Evolutionary conservation across 35 echinoderm and acorn worm genomes (phyloP), one percentile per base, ranked within the genome.

Genomic region (Acanthaster planci): DNA sequence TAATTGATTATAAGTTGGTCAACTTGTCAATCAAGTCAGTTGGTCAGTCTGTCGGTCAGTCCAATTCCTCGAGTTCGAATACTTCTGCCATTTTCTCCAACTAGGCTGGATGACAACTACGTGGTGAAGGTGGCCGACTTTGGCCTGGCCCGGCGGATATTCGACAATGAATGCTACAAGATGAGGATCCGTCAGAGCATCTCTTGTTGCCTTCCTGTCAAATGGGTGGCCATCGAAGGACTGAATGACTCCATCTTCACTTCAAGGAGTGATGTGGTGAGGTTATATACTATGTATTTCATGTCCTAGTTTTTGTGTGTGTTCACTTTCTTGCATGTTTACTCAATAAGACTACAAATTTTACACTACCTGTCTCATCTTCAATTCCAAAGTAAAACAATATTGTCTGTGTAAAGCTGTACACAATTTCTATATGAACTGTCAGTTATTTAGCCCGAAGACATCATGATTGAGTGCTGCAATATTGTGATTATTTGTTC

Each of bases 191-290:
- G 34, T 2, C 64, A 72, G n/a, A 23, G 64, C 30, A 36, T 34
- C 26, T 55, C 79, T 21, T 57, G 51, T 18, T 78, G 51, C 23
- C 26, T 87, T 29, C 85, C 85, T 16, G 51, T 87, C 34, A 87
- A 64, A 79, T 87, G 85, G 85, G 51, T 87, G 21, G 85, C 85
- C 26, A 52, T 78, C 12, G 85, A 87, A 29, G 75, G 76, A 5
- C 54, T 87, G 7, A 50, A 54, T 38, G 51, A 87, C 55, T 50
- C 44, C 37, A 79, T 36, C 35, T 87, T 87, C 35, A 87, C 85
- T 55, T 40, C 51, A 22, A 79, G 17, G 37, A 87, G 76, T 37
- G 85, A 87, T 47, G 85, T 87, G 76, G 85, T 87, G 38, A 78
- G 85, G 21, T 39, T 39, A 67, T 12, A 37, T 18, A 42, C 21